Evolutionary conservation across 2,113 vertebrate genomes (phyloP).

Genomic region (Prochilodus magdalenae): DNA sequence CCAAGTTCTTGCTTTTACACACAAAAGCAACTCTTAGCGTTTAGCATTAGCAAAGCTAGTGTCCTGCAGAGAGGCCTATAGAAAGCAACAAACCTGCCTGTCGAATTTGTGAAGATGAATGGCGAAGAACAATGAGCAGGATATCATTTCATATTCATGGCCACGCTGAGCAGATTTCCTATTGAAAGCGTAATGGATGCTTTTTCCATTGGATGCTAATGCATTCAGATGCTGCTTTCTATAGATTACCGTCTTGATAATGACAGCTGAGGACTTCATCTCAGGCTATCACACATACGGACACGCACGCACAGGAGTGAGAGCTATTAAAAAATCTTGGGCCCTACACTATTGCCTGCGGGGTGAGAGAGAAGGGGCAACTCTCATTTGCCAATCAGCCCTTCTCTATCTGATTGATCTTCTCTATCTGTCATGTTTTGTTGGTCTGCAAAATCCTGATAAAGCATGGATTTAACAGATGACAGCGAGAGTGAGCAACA

Average conservation of each 20-base stretch:
- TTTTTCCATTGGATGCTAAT: slow-evolving; percentile 12
- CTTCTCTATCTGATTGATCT: slow-evolving; percentile 41
- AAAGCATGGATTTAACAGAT: slow-evolving; percentile 18
- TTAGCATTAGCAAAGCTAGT: background rate
- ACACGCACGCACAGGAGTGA: slow-evolving; percentile 3
- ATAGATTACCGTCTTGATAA: background rate
- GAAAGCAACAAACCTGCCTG: background rate
- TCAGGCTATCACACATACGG: slow-evolving; percentile 10
- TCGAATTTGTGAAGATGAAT: background rate
- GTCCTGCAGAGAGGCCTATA: background rate
- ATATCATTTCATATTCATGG: slow-evolving; percentile 39
- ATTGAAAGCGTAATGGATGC: slow-evolving; percentile 33
- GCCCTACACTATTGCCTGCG: background rate
- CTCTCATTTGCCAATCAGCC: slow-evolving; percentile 49
- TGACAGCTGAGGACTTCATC: slow-evolving; percentile 33
- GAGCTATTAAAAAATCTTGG: slow-evolving; percentile 39
- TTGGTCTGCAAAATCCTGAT: slow-evolving; percentile 58
- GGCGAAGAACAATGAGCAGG: slow-evolving; percentile 13
- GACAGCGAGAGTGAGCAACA: slow-evolving; percentile 55
- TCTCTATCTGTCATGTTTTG: slow-evolving; percentile 42
- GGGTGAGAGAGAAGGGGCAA: slow-evolving; percentile 49
- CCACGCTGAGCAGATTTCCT: background rate
- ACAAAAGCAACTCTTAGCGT: background rate
- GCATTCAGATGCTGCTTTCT: slow-evolving; percentile 35
- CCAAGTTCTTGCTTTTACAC: background rate